These are phyloP conservation scores for Gadopsis bispinosus DNA, from an alignment of 2,797 vertebrate species.

Conservation along the genomic window DNA sequence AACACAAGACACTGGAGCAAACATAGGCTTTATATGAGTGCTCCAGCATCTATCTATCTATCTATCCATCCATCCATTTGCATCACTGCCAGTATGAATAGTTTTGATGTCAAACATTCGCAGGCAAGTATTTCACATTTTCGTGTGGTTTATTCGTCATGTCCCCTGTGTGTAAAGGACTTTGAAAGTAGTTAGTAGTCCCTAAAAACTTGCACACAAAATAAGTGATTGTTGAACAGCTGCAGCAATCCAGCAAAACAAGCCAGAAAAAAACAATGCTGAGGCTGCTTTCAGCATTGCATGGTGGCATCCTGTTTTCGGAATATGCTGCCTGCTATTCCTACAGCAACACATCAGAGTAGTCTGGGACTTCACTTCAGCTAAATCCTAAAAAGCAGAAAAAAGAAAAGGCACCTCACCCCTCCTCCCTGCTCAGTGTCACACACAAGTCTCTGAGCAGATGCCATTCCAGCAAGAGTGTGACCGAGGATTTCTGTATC, in stretches of 20 bases:
- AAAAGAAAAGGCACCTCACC: neutral
- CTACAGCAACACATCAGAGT: conserved; percentile 32
- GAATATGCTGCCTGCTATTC: conserved; percentile 20
- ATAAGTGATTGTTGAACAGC: neutral
- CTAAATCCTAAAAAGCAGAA: conserved; percentile 25
- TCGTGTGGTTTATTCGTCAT: too few relatives aligned
- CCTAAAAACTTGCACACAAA: neutral
- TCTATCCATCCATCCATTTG: too few relatives aligned
- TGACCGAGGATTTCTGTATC: conserved; percentile 53
- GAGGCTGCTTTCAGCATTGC: conserved; percentile 13
- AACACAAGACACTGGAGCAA: too few relatives aligned
- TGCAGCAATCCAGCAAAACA: neutral
- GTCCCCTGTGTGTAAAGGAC: too few relatives aligned
- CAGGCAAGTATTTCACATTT: too few relatives aligned
- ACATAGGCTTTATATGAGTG: too few relatives aligned
- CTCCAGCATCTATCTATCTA: too few relatives aligned
- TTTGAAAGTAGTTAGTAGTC: neutral
- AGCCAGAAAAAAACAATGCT: neutral
- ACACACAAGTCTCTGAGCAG: conserved; percentile 42
- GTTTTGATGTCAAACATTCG: too few relatives aligned
- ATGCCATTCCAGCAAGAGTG: conserved; percentile 50
- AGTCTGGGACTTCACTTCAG: conserved; percentile 15
- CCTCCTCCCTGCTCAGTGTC: conserved; percentile 26
- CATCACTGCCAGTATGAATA: too few relatives aligned
- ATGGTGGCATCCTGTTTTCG: neutral